phyloP scores from a whole-genome alignment of 2,888 invertebrate genomes.

The Sclerodermus sp. region DNA sequence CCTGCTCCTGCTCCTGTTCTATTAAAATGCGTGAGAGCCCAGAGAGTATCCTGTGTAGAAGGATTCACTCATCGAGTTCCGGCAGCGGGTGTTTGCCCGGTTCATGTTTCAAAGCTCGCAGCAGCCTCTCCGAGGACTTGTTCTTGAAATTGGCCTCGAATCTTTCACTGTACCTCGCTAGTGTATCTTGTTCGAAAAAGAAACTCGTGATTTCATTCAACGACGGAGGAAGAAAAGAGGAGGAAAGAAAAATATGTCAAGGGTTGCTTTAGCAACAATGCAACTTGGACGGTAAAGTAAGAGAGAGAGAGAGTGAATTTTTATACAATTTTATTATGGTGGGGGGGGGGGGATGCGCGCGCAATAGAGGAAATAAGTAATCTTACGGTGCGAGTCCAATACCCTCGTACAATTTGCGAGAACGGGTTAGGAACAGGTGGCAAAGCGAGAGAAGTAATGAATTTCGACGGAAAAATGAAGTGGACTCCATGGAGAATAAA shows the following conservation, averaged over 20 bases:
- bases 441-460: too few species aligned
- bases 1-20: slow-evolving; percentile 14
- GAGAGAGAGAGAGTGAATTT: neutral
- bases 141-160: slow-evolving; percentile 1
- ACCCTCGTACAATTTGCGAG: too few species aligned
- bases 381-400: too few species aligned
- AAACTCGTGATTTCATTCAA: too few species aligned
- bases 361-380: neutral
- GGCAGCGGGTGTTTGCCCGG: slow-evolving; percentile 15
- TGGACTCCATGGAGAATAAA: slow-evolving; percentile 38
- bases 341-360: neutral
- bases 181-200: too few species aligned
- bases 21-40: slow-evolving; percentile 26
- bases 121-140: slow-evolving; percentile 17
- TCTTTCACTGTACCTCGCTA: too few species aligned
- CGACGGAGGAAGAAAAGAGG: neutral
- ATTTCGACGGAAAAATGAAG: too few species aligned
- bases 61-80: slow-evolving; percentile 21
- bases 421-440: too few species aligned
- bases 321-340: too few species aligned
- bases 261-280: neutral
- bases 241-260: neutral
- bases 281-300: neutral
- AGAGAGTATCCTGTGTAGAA: slow-evolving; percentile 17
- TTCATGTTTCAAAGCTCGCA: slow-evolving; percentile 24